Evolutionary conservation across 2,113 vertebrate genomes (phyloP).

Genomic region (Odocoileus hemionus): DNA sequence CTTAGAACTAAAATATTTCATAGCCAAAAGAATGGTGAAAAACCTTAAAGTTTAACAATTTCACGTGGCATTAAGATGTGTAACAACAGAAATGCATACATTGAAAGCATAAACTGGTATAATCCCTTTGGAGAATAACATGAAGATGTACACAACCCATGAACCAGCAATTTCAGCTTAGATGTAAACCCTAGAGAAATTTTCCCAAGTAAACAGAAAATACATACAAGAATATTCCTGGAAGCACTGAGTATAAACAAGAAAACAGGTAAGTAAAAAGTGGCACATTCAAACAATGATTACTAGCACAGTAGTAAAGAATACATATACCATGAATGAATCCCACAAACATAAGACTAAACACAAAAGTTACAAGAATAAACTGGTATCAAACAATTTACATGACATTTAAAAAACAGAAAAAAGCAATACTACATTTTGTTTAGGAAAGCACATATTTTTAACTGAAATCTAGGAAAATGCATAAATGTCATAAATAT

Average conservation of each 20-base stretch:
- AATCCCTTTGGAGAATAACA: not conserved
- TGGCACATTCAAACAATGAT: not conserved
- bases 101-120: not conserved
- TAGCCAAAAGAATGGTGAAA: not conserved
- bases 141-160: not conserved
- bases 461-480: not conserved
- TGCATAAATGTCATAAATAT: not conserved
- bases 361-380: not conserved
- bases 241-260: not conserved
- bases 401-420: not conserved
- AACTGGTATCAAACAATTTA: not conserved
- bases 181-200: not conserved
- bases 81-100: not conserved
- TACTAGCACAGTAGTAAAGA: not conserved
- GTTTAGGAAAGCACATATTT: not conserved
- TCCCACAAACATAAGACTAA: not conserved
- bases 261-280: not conserved
- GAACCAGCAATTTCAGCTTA: not conserved
- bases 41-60: not conserved
- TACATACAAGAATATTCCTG: not conserved
- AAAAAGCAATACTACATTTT: not conserved
- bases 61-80: not conserved
- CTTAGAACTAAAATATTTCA: not conserved
- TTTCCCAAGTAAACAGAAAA: not conserved
- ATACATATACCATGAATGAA: not conserved